Percentiles rank a stretch among this genome's conserved stretches.
Conservation (phyloP, 2,888 invertebrate genomes). For the Iselma pallidipennis region DNA sequence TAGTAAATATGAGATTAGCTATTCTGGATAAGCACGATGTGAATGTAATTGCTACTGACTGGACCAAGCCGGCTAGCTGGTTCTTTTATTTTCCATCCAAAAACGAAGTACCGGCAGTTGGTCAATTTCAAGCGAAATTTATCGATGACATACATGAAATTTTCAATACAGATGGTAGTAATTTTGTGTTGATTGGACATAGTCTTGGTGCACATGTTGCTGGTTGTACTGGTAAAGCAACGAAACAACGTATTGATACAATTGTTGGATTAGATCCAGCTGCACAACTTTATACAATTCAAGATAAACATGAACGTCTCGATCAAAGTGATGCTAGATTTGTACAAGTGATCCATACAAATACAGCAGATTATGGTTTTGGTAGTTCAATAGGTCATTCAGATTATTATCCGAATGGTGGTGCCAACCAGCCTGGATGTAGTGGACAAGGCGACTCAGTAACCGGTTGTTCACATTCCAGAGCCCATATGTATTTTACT, state of each 20-base stretch:
- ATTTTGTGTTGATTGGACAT: slow-evolving; percentile 39
- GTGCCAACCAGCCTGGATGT: slow-evolving; percentile 48
- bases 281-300: slow-evolving; percentile 37
- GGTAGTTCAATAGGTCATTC: slow-evolving; percentile 42
- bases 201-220: slow-evolving; percentile 46
- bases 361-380: slow-evolving; percentile 29
- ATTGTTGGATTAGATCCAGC: slow-evolving; percentile 52
- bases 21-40: slow-evolving; percentile 36
- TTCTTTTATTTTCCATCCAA: slow-evolving; percentile 34
- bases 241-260: slow-evolving; percentile 33
- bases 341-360: slow-evolving; percentile 51
- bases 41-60: slow-evolving; percentile 49
- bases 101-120: slow-evolving; percentile 34
- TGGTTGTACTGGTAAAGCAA: slow-evolving; percentile 39
- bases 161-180: slow-evolving; percentile 29
- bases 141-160: slow-evolving; percentile 33
- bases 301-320: slow-evolving; percentile 40
- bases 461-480: slow-evolving; percentile 55
- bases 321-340: slow-evolving; percentile 46
- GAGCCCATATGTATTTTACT: slow-evolving; percentile 54
- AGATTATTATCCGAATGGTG: slow-evolving; percentile 53
- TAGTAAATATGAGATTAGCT: slow-evolving; percentile 33
- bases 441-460: slow-evolving; percentile 40
- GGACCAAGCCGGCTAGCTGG: slow-evolving; percentile 37
- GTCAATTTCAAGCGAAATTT: slow-evolving; percentile 38